These are phyloP conservation scores for Macrotrachela quadricornifera DNA, from an alignment of 1,140 invertebrate genomes.

Conservation along the genomic window DNA sequence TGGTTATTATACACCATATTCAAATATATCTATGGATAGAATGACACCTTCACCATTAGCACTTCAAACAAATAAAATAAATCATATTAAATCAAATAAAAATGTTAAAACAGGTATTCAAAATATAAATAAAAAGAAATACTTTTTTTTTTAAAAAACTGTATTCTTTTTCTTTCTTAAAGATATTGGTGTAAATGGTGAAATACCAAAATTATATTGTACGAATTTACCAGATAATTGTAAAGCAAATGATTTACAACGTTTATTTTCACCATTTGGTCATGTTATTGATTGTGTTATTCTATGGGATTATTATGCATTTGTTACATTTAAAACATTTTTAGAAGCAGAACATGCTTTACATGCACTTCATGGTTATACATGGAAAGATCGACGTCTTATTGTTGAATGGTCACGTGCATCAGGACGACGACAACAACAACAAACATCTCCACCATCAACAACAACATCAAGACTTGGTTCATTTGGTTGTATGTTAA, in stretches of 20 bases:
- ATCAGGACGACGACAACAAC: background rate
- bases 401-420: background rate
- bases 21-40: too few relatives aligned
- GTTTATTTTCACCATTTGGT: slow-evolving; percentile 3
- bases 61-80: background rate
- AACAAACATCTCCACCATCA: background rate
- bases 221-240: slow-evolving; percentile 6
- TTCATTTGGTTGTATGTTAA: too few relatives aligned
- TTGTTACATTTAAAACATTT: slow-evolving; percentile 1
- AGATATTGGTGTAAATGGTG: background rate
- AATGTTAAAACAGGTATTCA: background rate
- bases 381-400: background rate
- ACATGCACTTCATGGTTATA: background rate
- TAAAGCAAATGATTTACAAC: slow-evolving; percentile 3
- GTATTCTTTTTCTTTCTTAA: background rate
- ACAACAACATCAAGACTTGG: too few relatives aligned
- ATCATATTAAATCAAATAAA: background rate
- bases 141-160: background rate
- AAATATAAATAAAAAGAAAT: background rate
- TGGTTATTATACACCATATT: too few relatives aligned
- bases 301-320: slow-evolving; percentile 8
- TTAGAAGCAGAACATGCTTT: background rate
- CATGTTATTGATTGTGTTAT: slow-evolving; percentile 7
- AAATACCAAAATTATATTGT: slow-evolving; percentile 3
- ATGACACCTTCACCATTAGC: too few relatives aligned